Base-by-base conservation (phyloP, 2,113 vertebrate genomes). In the Carettochelys insculpta region DNA sequence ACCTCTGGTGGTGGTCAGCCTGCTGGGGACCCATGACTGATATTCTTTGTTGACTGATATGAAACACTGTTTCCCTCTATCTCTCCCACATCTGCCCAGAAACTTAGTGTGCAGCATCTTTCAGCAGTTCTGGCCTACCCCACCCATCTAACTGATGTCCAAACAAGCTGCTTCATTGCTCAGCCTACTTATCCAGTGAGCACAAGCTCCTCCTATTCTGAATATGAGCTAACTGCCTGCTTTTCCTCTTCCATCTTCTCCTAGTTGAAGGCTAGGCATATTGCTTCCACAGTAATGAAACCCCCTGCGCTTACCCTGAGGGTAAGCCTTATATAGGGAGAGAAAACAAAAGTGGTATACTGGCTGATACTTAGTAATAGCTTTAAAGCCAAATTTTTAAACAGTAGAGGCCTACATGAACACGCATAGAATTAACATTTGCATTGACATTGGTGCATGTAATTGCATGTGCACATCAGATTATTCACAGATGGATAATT, bases 141-240 rank as follows among this genome's bases (percentile, higher is more conserved):
- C 73, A 47, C 52, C 17, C 14, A 0, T 3, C 3, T 5, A 24
- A 22, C 83, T 31, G 80, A 92, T 51, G 90, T 94, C 90, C 87
- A 1, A 61, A 11, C 1, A 31, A 25, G 84, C 86, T 82, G 76
- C 61, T 50, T 50, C 47, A 20, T 54, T 77, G 77, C 53, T 38
- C 29, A 31, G 5, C 27, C 2, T 25, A 22, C 87, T 58, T 90
- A 71, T 89, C 75, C 86, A 12, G 90, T 83, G 3, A 9, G 0
- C 38, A 34, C 0, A 4, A 12, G 73, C 51, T 43, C 91, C 20
- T 45, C 48, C 84, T 53, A 20, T 14, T 22, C 8, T 7, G 56
- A 43, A 65, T 73, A 65, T 11, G 3, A 80, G 90, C 41, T 76
- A 0, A 0, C 38, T 31, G 5, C 0, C 0, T 90, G 92, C 76